Base-by-base conservation (phyloP, 2,113 vertebrate species). In the Corythaeola cristata region DNA sequence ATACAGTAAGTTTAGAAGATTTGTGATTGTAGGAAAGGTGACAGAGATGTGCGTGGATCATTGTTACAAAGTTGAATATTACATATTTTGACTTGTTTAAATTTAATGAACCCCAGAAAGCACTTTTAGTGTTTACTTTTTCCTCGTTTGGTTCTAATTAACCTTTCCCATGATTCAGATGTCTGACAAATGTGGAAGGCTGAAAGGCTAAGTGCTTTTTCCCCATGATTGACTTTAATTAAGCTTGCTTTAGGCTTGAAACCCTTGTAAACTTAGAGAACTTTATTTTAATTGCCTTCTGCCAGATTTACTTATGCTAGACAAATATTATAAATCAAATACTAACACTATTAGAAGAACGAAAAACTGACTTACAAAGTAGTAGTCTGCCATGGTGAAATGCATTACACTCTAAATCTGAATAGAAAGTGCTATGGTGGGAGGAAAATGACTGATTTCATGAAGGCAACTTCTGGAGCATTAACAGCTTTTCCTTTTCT, bases 141-240 rank as follows among this genome's bases (percentile, higher is more conserved):
- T 85, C 94, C 75, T 96, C 45, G 8, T 93, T 95, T 97, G 90
- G 90, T 94, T 97, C 90, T 96, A 97, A 97, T 97, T 97, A 97
- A 97, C 95, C 96, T 97, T 97, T 97, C 82, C 84, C 92, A 88
- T 94, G 89, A 97, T 97, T 97, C 96, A 96, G 90, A 96, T 97
- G 90, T 96, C 97, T 97, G 95, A 97, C 90, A 97, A 97, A 97
- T 96, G 93, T 74, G 88, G 88, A 97, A 76, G 88, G 68, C 86
- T 95, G 73, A 75, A 85, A 92, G 91, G 94, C 95, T 97, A 97
- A 97, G 90, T 95, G 95, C 33, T 90, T 96, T 97, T 83, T 94
- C 91, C 85, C 90, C 66, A 79, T 94, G 95, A 97, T 89, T 97
- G 96, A 97, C 97, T 97, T 97, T 97, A 97, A 97, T 97, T 97